Percentiles rank a stretch among this genome's conserved stretches.
Conservation (phyloP, 2,797 vertebrate genomes). For the Enteromius paludinosus region DNA sequence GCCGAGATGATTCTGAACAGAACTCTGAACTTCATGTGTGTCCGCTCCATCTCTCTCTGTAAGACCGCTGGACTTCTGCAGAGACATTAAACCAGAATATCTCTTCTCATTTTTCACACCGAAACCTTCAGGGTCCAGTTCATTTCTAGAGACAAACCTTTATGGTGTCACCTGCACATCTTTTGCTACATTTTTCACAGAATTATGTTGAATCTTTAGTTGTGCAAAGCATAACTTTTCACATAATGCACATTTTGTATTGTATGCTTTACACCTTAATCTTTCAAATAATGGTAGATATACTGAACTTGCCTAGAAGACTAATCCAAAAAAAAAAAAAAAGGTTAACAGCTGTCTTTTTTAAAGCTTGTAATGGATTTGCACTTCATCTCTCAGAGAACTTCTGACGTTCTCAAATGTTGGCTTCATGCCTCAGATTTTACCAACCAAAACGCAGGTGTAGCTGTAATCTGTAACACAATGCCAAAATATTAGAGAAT, state of each 20-base stretch:
- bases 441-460: conserved; percentile 27
- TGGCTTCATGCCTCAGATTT: conserved; percentile 8
- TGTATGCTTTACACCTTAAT: background rate
- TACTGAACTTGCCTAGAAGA: background rate
- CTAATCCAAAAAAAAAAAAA: background rate
- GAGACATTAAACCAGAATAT: conserved; percentile 42
- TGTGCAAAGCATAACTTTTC: no score
- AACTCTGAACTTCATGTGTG: conserved; percentile 31
- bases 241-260: background rate
- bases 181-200: background rate
- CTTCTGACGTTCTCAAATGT: background rate
- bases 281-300: background rate
- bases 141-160: background rate
- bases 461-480: conserved; percentile 26
- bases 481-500: conserved; percentile 5
- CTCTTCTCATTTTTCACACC: conserved; percentile 51
- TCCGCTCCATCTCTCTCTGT: conserved; percentile 20
- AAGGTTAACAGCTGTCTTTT: background rate
- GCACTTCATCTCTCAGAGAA: background rate
- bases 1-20: conserved; percentile 28
- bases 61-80: conserved; percentile 26
- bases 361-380: background rate
- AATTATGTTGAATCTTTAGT: background rate
- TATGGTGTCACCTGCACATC: background rate
- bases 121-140: conserved; percentile 37